Percentiles rank a stretch among this genome's conserved stretches.
phyloP scores from a whole-genome alignment of 2,888 invertebrate genomes.

The Sylvicola cinctus region DNA sequence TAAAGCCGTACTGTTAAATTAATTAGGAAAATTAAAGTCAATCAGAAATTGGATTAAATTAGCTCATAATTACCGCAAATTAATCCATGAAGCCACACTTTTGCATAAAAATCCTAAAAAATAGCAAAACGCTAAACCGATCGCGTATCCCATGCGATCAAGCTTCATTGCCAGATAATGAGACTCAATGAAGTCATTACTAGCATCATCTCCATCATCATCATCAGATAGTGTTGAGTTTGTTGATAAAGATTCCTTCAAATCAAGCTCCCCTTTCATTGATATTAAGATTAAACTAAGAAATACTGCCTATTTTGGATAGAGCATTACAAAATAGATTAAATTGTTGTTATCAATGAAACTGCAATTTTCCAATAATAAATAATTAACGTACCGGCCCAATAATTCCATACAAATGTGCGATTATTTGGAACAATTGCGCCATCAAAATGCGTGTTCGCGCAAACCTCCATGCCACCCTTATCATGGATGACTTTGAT shows the following conservation, averaged over 20 bases:
- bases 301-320: not conserved
- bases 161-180: too few relatives aligned
- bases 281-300: not conserved
- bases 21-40: too few relatives aligned
- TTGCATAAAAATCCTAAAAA: constrained; percentile 4
- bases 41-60: too few relatives aligned
- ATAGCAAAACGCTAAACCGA: constrained; percentile 3
- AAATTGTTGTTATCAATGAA: too few relatives aligned
- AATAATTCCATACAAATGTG: constrained; percentile 4
- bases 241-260: not conserved
- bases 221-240: not conserved
- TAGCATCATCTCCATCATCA: not conserved
- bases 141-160: not conserved
- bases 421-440: constrained; percentile 5
- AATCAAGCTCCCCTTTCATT: too few relatives aligned
- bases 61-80: constrained; percentile 7
- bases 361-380: too few relatives aligned
- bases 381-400: constrained; percentile 2
- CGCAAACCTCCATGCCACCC: constrained; percentile 7
- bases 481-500: constrained; percentile 5
- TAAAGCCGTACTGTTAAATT: constrained; percentile 5
- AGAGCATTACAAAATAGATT: not conserved
- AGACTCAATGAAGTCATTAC: not conserved
- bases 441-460: constrained; percentile 6
- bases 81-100: constrained; percentile 6